Base-by-base conservation (phyloP, 2,888 invertebrate genomes). In the Pyrochroa serraticornis region DNA sequence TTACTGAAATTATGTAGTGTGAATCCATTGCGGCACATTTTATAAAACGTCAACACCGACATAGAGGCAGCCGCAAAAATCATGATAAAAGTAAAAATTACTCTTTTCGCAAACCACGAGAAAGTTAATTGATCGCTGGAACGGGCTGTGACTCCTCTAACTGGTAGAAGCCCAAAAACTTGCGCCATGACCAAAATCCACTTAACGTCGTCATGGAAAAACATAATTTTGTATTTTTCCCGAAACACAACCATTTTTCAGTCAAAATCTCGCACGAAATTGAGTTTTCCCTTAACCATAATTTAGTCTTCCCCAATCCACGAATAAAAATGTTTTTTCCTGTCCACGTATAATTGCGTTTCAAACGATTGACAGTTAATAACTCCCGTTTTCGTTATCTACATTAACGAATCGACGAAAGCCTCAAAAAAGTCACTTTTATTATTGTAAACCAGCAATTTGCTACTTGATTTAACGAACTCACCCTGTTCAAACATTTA, bases 161-260 rank as follows among this genome's bases (percentile, higher is more conserved):
- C 30, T 8, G 56, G 56, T n/a, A 56, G 34, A n/a, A 56, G 10
- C 3, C 50, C 56, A 41, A 56, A 50, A 33, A 49, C 9, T 43
- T 50, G 56, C 0, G 45, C 56, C 3, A 56, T 7, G 10, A 46
- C 9, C 9, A 45, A 9, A n/a, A 56, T 45, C 9, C 31, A 45
- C 14, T 45, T 44, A 8, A 50, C 35, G 3, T 56, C 44, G 8
- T 34, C 5, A 1, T 56, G 50, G 14, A 56, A 44, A 14, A 42
- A 7, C 31, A 50, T 33, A 42, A 30, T 1, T 39, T 39, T 31
- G 32, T 1, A 9, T 22, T 13, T 34, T 22, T 22, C 22, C 22
- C 22, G 22, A 22, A 22, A 22, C 5, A 22, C 3, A 22, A 5
- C 22, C 22, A 22, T 22, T 22, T 22, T 22, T 22, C 22, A 22